Evolutionary conservation across 2,113 vertebrate species (phyloP).

Genomic region (Ophiodon elongatus): DNA sequence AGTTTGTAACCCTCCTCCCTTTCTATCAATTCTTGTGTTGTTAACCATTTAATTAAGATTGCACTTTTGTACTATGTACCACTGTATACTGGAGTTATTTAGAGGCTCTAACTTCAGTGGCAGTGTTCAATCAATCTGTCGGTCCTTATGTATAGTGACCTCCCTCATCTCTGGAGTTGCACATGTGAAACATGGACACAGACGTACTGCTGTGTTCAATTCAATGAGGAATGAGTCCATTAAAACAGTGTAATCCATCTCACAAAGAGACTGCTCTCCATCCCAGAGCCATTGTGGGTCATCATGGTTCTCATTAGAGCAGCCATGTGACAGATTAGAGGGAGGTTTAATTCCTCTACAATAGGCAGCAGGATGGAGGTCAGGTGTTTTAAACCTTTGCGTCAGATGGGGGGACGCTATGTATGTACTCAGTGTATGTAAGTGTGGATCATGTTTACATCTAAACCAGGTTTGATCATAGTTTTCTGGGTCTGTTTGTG

Average conservation of each 20-base stretch:
- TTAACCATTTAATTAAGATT: background rate
- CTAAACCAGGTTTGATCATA: background rate
- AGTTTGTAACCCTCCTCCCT: background rate
- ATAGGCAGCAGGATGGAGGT: background rate
- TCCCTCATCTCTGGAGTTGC: slow-evolving; percentile 1
- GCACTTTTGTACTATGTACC: background rate
- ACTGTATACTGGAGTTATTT: background rate
- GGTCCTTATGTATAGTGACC: no score
- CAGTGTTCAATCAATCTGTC: background rate
- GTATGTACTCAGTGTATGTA: background rate
- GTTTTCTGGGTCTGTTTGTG: background rate
- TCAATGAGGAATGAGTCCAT: slow-evolving; percentile 6
- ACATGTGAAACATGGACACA: background rate
- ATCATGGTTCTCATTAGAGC: background rate
- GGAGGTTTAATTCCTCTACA: background rate
- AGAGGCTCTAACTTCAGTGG: background rate
- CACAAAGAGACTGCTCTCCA: background rate
- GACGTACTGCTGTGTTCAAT: background rate
- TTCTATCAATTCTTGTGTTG: background rate
- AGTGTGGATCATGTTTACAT: background rate
- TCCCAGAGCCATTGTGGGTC: background rate
- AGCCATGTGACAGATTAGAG: background rate
- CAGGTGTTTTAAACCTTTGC: background rate
- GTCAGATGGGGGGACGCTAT: background rate
- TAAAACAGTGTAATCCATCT: background rate